Conservation (phyloP, 2,113 vertebrate genomes). For the Eudyptes chrysolophus region DNA sequence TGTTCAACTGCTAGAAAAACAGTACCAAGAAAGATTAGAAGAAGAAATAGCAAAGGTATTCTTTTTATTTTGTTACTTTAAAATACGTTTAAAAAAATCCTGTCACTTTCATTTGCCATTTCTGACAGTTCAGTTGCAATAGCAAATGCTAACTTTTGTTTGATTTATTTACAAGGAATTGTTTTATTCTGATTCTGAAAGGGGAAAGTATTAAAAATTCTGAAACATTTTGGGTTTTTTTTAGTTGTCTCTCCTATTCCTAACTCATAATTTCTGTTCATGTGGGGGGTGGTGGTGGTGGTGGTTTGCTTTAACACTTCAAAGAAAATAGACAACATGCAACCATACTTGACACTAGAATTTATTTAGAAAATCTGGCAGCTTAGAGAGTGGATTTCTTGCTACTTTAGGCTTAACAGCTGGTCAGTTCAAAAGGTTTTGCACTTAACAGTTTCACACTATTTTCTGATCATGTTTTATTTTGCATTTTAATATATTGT, state of each 20-base stretch:
- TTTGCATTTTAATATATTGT: background rate
- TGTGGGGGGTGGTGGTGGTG: background rate
- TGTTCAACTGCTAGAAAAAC: slow-evolving; percentile 72
- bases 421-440: background rate
- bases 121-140: background rate
- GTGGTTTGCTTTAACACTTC: background rate
- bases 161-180: background rate
- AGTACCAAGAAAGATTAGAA: slow-evolving; percentile 83
- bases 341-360: background rate
- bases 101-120: background rate
- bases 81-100: background rate
- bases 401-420: background rate
- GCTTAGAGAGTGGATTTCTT: background rate
- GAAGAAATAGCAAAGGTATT: slow-evolving; percentile 91
- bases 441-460: background rate
- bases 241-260: background rate
- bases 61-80: background rate
- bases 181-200: background rate
- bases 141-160: background rate
- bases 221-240: background rate
- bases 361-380: background rate
- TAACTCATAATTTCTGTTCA: background rate
- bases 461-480: background rate
- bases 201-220: background rate
- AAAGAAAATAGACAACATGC: background rate